Evolutionary conservation across 2,113 vertebrate genomes (phyloP).

Genomic region (Prolemur simus): DNA sequence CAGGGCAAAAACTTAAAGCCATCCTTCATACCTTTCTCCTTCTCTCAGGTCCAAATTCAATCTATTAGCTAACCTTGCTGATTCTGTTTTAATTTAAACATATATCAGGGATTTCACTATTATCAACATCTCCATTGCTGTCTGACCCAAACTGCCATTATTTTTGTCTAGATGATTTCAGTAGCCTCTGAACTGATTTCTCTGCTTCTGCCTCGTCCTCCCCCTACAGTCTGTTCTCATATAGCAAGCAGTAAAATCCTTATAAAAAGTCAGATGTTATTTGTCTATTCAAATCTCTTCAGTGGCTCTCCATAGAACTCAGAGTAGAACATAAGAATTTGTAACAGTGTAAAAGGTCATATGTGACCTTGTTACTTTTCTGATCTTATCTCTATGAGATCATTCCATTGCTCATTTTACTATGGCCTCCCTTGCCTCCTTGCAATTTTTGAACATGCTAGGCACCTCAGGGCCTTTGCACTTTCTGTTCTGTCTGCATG

Average conservation of each 20-base stretch:
- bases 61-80: neutral
- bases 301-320: neutral
- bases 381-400: neutral
- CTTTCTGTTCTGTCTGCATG: neutral
- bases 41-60: neutral
- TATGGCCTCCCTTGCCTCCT: neutral
- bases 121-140: neutral
- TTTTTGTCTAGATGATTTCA: neutral
- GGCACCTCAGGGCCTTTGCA: neutral
- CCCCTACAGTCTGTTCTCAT: neutral
- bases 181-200: neutral
- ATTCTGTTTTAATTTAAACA: slow-evolving; percentile 44
- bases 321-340: neutral
- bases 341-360: neutral
- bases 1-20: neutral
- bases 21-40: neutral
- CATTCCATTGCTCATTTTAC: neutral
- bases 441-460: neutral
- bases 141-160: neutral
- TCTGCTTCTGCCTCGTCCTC: neutral
- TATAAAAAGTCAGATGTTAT: neutral
- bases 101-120: neutral
- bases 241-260: neutral
- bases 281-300: neutral
- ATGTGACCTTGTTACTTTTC: neutral